A percentile compares a stretch with the other conserved stretches of the same genome.
Evolutionary conservation across 2,888 invertebrate genomes (phyloP).

Genomic region (Margaritifera margaritifera): DNA sequence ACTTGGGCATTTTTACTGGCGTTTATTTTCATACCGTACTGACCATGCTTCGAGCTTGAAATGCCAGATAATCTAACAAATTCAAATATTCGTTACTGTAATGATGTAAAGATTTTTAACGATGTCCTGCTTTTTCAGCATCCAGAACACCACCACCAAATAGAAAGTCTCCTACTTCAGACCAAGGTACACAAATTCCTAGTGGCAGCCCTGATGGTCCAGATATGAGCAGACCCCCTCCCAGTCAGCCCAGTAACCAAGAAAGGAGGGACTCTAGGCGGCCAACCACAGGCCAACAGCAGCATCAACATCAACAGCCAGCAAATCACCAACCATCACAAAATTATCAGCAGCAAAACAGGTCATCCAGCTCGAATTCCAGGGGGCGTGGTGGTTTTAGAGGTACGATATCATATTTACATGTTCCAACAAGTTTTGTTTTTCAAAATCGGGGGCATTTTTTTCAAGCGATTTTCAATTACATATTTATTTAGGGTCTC

Average conservation of each 20-base stretch:
- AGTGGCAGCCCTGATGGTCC: slow-evolving; percentile 40
- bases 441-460: too few species aligned
- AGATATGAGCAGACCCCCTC: slow-evolving; percentile 37
- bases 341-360: slow-evolving; percentile 28
- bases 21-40: too few species aligned
- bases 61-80: background rate
- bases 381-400: slow-evolving; percentile 30
- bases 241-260: slow-evolving; percentile 9
- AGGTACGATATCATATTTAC: slow-evolving; percentile 15
- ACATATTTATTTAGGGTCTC: too few species aligned
- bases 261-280: slow-evolving; percentile 13
- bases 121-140: slow-evolving; percentile 36
- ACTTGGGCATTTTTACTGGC: too few species aligned
- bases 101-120: background rate
- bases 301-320: slow-evolving; percentile 34
- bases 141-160: slow-evolving; percentile 68
- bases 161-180: slow-evolving; percentile 78
- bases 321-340: slow-evolving; percentile 15
- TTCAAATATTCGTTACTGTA: background rate
- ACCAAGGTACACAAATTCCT: slow-evolving; percentile 83
- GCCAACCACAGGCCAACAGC: slow-evolving; percentile 32
- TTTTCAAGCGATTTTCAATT: too few species aligned
- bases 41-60: too few species aligned
- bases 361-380: background rate
- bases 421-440: too few species aligned